phyloP scores from a whole-genome alignment of 2,113 vertebrate species.

The Marmota monax region DNA sequence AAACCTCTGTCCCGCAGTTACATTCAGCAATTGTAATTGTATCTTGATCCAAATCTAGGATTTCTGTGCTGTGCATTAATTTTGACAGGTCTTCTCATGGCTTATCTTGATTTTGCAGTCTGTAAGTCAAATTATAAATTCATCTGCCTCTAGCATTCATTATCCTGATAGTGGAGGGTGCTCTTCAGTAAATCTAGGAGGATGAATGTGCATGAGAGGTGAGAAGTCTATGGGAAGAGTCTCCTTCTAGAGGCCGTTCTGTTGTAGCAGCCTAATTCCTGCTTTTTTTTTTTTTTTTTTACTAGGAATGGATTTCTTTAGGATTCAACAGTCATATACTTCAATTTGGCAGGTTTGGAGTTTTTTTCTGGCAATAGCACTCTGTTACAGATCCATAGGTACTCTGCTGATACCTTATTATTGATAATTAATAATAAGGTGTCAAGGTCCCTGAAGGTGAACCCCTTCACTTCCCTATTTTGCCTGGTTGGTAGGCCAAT shows the following conservation, averaged over 20 bases:
- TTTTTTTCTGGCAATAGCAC: not conserved
- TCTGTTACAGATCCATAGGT: not conserved
- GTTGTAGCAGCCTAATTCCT: not conserved
- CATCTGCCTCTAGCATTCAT: not conserved
- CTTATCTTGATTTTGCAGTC: not conserved
- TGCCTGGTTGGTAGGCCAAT: not conserved
- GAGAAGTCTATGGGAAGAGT: not conserved
- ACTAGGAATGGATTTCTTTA: not conserved
- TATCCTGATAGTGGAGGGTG: not conserved
- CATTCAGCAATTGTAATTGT: not conserved
- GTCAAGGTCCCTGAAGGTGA: not conserved
- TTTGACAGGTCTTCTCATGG: not conserved
- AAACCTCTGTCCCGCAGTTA: not conserved
- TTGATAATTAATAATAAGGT: not conserved
- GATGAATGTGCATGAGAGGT: not conserved
- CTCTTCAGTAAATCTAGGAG: not conserved
- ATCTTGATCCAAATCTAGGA: not conserved
- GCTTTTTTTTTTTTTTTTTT: no score
- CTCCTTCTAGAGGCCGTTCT: not conserved
- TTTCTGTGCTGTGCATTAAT: conserved; percentile 12
- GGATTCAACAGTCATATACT: not conserved
- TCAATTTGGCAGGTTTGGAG: not conserved
- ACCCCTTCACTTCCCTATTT: not conserved
- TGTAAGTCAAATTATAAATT: not conserved
- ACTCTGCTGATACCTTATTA: not conserved